Conservation (phyloP, 1,140 invertebrate species). For the Hirudo medicinalis region DNA sequence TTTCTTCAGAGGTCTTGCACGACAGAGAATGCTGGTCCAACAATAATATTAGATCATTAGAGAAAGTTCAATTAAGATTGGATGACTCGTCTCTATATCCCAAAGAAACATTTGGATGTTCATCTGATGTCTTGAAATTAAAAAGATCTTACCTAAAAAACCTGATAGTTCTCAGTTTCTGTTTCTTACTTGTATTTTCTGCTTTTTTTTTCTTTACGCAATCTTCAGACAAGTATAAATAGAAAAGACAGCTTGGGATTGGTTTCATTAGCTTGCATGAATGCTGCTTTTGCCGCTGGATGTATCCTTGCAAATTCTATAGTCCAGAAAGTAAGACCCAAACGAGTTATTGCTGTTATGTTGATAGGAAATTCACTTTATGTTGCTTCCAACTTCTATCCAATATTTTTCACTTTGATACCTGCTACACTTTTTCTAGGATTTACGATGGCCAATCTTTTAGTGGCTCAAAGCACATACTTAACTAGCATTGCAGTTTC, state of each 20-base stretch:
- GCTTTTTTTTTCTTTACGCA: constrained; percentile 36
- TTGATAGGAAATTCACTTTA: constrained; percentile 33
- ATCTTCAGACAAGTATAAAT: constrained; percentile 37
- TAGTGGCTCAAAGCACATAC: constrained; percentile 36
- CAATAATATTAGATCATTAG: neutral
- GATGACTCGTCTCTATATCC: neutral
- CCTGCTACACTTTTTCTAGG: constrained; percentile 35
- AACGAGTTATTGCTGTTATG: constrained; percentile 33
- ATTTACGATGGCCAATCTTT: constrained; percentile 34
- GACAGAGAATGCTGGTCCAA: too few relatives aligned
- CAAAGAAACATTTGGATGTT: neutral
- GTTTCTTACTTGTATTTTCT: constrained; percentile 36
- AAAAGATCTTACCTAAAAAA: constrained; percentile 28
- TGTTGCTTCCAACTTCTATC: constrained; percentile 36
- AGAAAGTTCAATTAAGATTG: constrained; percentile 6
- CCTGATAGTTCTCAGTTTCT: constrained; percentile 33
- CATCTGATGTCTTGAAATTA: neutral
- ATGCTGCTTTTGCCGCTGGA: constrained; percentile 33
- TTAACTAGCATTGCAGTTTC: constrained; percentile 36
- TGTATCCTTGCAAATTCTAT: constrained; percentile 33
- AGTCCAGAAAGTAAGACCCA: constrained; percentile 35
- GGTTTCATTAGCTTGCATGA: constrained; percentile 32
- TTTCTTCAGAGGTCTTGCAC: too few relatives aligned
- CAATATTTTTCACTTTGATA: constrained; percentile 35
- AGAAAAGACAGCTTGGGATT: constrained; percentile 30